Evolutionary conservation across 1,140 invertebrate species (phyloP), one percentile per base, ranked within the genome.

Genomic region (Cephus cinctus): DNA sequence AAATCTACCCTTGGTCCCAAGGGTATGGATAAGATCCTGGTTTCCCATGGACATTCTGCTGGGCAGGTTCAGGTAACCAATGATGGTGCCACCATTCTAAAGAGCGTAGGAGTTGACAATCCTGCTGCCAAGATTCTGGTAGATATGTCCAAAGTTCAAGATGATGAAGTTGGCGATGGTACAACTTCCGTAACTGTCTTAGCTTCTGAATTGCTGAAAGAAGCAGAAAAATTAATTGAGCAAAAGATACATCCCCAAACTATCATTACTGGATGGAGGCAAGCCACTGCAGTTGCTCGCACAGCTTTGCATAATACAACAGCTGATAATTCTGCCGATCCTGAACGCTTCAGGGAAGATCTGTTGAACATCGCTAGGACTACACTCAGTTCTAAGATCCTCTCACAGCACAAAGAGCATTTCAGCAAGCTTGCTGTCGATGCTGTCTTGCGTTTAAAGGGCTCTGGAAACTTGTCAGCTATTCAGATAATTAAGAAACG

Each of bases 161-260:
- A 99, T 80, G 94, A 97, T 76, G 98, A 99, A 85, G 97, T 99
- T 60, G 98, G 98, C 41, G 98, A 99, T 85, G 98, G 97, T 20
- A 99, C 98, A 30, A 99, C 98, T 23, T 98, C 96, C 14, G 98
- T 99, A 1, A 96, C 96, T 43, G 96, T 99, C 15, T 77, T 99
- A 86, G 96, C 97, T 64, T 86, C 95, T 54, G 97, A 99, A 79
- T 76, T 99, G 12, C 75, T 99, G 2, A 86, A 90, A 67, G 94
- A 98, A 79, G 96, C 97, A 3, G 98, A 99, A 73, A 89, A 90
- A 63, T 74, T 99, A 9, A 85, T 99, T 32, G 85, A 89, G 34
- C 88, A 95, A 75, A 96, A 96, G 75, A 86, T 99, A 50, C 98
- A 99, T 77, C 98, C 98, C 25, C 98, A 99, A 81, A 98, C 91